These are phyloP conservation scores for Gila orcuttii DNA, from an alignment of 2,113 vertebrate species.

Conservation along the genomic window DNA sequence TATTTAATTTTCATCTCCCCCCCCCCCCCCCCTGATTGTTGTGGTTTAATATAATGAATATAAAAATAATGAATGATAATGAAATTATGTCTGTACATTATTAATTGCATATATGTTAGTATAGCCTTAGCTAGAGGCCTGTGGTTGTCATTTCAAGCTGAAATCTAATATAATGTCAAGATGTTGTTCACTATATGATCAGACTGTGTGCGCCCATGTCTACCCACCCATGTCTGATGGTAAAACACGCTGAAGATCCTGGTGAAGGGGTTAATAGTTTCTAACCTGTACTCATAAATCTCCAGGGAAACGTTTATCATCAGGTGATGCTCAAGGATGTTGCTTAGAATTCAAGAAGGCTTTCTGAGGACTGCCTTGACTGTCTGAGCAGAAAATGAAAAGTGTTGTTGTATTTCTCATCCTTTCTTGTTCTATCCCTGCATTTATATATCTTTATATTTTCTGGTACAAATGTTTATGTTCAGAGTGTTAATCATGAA, in stretches of 20 bases:
- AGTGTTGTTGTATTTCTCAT: background rate
- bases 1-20: no score
- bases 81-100: background rate
- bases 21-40: background rate
- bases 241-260: background rate
- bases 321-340: constrained; percentile 1
- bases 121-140: background rate
- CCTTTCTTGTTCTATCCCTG: background rate
- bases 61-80: background rate
- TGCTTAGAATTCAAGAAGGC: background rate
- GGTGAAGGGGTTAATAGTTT: constrained; percentile 17
- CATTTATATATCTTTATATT: no score
- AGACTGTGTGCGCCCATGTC: background rate
- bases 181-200: background rate
- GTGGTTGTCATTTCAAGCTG: no score
- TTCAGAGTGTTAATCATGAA: background rate
- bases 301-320: constrained; percentile 12
- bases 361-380: background rate
- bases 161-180: background rate
- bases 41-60: background rate
- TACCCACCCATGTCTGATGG: background rate
- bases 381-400: background rate
- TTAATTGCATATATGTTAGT: background rate
- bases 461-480: background rate
- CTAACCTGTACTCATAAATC: constrained; percentile 21